Conservation (phyloP, 2,888 invertebrate species). For the Anticlea derivata region DNA sequence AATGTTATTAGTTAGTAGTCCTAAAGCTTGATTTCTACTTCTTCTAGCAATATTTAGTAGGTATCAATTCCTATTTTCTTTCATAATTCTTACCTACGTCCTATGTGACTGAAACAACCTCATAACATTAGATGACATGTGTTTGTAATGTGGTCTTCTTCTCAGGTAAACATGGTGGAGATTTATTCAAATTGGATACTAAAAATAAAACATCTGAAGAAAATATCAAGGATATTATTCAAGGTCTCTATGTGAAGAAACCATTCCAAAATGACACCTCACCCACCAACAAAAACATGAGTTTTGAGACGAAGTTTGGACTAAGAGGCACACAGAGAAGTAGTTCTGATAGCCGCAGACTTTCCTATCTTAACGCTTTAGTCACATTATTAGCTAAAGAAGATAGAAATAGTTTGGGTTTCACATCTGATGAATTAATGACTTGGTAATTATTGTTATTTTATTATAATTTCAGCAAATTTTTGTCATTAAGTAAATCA, state of each 20-base stretch:
- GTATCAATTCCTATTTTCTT: background rate
- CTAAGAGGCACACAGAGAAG: constrained; percentile 85
- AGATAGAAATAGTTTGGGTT: constrained; percentile 87
- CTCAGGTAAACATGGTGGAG: constrained; percentile 85
- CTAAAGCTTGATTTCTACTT: background rate
- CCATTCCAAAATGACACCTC: constrained; percentile 68
- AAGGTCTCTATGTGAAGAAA: constrained; percentile 82
- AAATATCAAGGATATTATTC: constrained; percentile 86
- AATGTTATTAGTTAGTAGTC: constrained; percentile 27
- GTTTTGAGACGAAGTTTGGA: constrained; percentile 79
- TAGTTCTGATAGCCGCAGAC: constrained; percentile 89
- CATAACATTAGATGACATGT: constrained; percentile 20
- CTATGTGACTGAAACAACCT: constrained; percentile 20
- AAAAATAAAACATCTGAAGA: constrained; percentile 84
- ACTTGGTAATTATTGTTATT: constrained; percentile 57
- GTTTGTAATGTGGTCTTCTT: constrained; percentile 26
- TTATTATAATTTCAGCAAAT: background rate
- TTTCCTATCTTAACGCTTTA: constrained; percentile 94
- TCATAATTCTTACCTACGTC: background rate
- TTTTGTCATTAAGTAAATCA: too few species aligned
- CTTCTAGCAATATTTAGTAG: background rate
- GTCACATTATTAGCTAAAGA: constrained; percentile 89
- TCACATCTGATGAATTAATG: constrained; percentile 90
- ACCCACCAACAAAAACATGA: constrained; percentile 64
- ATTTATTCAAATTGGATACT: constrained; percentile 85